Base-by-base conservation (phyloP, 1,140 invertebrate genomes). In the Meloidogyne chitwoodi region DNA sequence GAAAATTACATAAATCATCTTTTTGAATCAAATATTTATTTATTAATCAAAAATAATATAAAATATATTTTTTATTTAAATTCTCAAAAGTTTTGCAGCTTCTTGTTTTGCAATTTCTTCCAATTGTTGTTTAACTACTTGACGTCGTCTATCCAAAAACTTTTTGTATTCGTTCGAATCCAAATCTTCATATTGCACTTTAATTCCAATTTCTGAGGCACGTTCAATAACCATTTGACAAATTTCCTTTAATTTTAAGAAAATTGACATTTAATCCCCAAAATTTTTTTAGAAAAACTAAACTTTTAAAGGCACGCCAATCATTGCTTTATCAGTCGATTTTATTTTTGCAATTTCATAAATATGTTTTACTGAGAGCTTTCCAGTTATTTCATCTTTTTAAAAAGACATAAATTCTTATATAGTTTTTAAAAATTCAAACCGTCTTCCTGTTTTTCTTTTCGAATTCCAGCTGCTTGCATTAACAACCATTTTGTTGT, bases 261-360 rank as follows among this genome's bases (percentile, higher is more conserved):
- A 34, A n/a, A 68, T 41, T 2, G 19, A 69, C 16, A 69, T 41
- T 69, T 22, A 14, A 3, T 19, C 19, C 24, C 92, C 91, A 2
- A 91, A 91, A 90, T 93, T 73, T 90, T 89, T 88, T 93, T 95
- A 82, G 96, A 91, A n/a, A 34, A 12, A 63, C 11, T 2, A 41
- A 84, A 93, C 90, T 88, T 95, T 81, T 61, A 95, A 83, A 31
- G 91, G 88, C 14, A 91, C 84, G 31, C 91, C 88, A 74, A 92
- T 90, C 80, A 92, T 89, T 14, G 91, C 88, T 29, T 93, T 92
- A 90, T 99, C 96, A 88, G 93, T 87, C 19, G 91, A 89, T 89
- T 99, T 99, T 3, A 99, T 93, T 88, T 92, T 91, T 0, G 96
- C 96, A 85, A 99, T 99, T 91, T 99, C 96, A 89, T 98, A 99